Percentiles rank a stretch among this genome's conserved stretches.
Evolutionary conservation across 2,113 vertebrate genomes (phyloP).

Genomic region (Varanus salvator): DNA sequence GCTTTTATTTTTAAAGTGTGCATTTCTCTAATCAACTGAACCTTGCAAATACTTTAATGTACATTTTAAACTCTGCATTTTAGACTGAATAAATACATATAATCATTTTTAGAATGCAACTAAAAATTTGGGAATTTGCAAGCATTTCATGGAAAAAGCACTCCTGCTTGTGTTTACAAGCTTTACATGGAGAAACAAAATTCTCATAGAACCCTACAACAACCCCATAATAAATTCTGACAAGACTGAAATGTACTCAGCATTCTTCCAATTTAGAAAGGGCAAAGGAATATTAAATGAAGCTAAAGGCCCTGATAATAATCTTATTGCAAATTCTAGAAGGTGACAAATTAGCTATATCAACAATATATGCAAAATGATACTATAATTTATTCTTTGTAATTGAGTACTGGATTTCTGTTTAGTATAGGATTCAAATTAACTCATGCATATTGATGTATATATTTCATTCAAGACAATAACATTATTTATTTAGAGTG

Average conservation of each 20-base stretch:
- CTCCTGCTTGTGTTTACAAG: too few relatives aligned
- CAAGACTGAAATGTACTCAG: neutral
- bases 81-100: too few relatives aligned
- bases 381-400: slow-evolving; percentile 37
- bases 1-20: too few relatives aligned
- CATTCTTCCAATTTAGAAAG: neutral
- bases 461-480: slow-evolving; percentile 33
- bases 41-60: too few relatives aligned
- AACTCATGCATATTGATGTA: slow-evolving; percentile 50
- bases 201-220: too few relatives aligned
- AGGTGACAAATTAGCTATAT: slow-evolving; percentile 53
- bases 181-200: too few relatives aligned
- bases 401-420: slow-evolving; percentile 31
- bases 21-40: too few relatives aligned
- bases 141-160: too few relatives aligned
- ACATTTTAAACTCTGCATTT: too few relatives aligned
- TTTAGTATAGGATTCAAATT: slow-evolving; percentile 45
- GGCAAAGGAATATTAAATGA: neutral
- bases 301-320: slow-evolving; percentile 6
- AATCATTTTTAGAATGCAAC: too few relatives aligned
- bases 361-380: slow-evolving; percentile 32
- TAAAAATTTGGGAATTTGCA: too few relatives aligned
- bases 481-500: neutral
- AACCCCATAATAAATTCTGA: neutral
- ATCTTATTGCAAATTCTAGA: slow-evolving; percentile 11